These are phyloP conservation scores for Sebastes aleutianus DNA, from an alignment of 2,797 vertebrate species.

Conservation along the genomic window DNA sequence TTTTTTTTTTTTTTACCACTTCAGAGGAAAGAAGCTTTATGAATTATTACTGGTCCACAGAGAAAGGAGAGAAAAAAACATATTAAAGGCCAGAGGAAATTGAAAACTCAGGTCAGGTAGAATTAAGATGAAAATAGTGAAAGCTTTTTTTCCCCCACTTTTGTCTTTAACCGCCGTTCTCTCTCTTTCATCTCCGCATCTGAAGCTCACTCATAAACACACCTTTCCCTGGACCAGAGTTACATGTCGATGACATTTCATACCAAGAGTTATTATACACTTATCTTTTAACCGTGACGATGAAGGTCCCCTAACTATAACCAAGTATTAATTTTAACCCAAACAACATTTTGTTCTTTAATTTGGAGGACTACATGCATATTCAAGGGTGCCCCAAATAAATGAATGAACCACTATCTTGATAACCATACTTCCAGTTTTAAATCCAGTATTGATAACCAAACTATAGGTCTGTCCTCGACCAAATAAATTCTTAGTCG, in stretches of 20 bases:
- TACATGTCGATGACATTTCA: neutral
- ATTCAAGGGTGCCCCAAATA: neutral
- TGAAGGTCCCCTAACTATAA: neutral
- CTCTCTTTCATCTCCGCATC: neutral
- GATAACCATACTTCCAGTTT: neutral
- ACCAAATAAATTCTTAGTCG: too few species aligned
- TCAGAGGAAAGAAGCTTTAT: conserved; percentile 29
- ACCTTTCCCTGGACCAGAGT: neutral
- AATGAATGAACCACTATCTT: neutral
- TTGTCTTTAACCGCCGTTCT: neutral
- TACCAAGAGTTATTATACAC: neutral
- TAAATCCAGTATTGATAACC: neutral
- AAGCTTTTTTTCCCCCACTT: conserved; percentile 29
- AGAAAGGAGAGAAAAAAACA: neutral
- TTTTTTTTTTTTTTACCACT: conserved; percentile 27
- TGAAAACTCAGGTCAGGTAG: conserved; percentile 48
- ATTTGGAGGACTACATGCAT: neutral
- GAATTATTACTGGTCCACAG: conserved; percentile 50
- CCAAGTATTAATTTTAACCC: neutral
- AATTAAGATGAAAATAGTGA: conserved; percentile 38
- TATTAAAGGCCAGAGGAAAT: conserved; percentile 54
- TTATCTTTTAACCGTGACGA: neutral
- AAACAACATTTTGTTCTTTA: neutral
- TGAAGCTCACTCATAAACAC: neutral
- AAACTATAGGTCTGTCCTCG: rapidly evolving